Evolutionary conservation across 2,797 vertebrate species (phyloP), one percentile per base, ranked within the genome.

Genomic region (Acanthornis magna): DNA sequence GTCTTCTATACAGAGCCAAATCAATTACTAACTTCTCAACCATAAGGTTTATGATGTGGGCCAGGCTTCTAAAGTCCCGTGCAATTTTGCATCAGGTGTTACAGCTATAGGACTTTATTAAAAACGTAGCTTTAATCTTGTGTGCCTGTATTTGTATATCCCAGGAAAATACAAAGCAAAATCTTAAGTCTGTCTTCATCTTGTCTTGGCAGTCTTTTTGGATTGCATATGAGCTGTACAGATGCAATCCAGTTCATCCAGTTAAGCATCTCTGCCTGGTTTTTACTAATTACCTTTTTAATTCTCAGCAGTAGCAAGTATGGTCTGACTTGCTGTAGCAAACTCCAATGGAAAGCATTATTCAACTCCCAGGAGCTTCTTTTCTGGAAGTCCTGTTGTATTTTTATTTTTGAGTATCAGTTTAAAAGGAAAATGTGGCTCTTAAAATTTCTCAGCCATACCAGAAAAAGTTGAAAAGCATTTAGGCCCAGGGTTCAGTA

Each of bases 1-100:
- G 85, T 78, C 82, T 89, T 89, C 78, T 72, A 34, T 32, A 47
- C 62, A 83, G 58, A 92, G 91, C 89, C 91, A 95, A 93, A 80
- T 79, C 82, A 94, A 66, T 91, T 86, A 77, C 55, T 85, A 80
- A 72, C 43, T 91, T 90, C 57, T 85, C 61, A 53, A 89, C 61
- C 65, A 47, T 85, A 61, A 93, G 26, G 58, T 82, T 87, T 75
- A 75, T 47, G 50, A 25, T 45, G 65, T 7, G 1, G 36, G 27
- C 72, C 58, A 48, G 57, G 27, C 13, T 58, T 29, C 75, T 85
- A 45, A 85, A 88, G 58, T 36, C 2, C 3, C 87, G 36, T 53
- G n/a, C 5, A 27, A 22, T 77, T 93, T 91, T 94, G 81, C 54
- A 27, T 91, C 54, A 30, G 70, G n/a, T 83, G 47, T 67, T 85